Conservation (phyloP, 1,140 invertebrate species). For the Habropoda laboriosa region DNA sequence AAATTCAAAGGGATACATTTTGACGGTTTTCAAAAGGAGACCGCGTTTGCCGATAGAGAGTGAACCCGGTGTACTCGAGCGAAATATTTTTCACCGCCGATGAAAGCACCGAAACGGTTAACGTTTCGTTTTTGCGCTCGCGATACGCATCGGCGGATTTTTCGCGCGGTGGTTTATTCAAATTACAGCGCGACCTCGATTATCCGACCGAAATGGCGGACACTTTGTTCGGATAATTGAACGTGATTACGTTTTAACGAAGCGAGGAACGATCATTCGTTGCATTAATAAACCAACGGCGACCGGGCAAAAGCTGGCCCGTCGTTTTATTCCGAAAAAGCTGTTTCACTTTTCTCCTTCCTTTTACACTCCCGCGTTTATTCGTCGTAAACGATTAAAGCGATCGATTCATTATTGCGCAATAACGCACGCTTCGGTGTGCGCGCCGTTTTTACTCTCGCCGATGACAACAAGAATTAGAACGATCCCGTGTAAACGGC, state of each 20-base stretch:
- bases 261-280: slow-evolving; percentile 34
- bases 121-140: slow-evolving; percentile 12
- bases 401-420: background rate
- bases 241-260: slow-evolving; percentile 38
- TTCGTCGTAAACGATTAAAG: background rate
- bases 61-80: no score
- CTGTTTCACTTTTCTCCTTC: background rate
- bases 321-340: slow-evolving; percentile 9
- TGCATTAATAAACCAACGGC: slow-evolving; percentile 29
- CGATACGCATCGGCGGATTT: slow-evolving; percentile 35
- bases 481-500: no score
- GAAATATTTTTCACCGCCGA: background rate
- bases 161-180: slow-evolving; percentile 31
- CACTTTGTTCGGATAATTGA: slow-evolving; percentile 34
- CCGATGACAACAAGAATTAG: no score
- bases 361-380: background rate
- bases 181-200: slow-evolving; percentile 33
- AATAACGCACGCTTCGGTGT: background rate
- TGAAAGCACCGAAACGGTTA: background rate
- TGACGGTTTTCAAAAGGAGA: no score
- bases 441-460: no score
- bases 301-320: background rate
- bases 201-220: slow-evolving; percentile 18
- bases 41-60: no score
- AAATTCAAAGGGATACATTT: no score